Conservation (phyloP, 2,888 invertebrate species). For the Dusona sp. region DNA sequence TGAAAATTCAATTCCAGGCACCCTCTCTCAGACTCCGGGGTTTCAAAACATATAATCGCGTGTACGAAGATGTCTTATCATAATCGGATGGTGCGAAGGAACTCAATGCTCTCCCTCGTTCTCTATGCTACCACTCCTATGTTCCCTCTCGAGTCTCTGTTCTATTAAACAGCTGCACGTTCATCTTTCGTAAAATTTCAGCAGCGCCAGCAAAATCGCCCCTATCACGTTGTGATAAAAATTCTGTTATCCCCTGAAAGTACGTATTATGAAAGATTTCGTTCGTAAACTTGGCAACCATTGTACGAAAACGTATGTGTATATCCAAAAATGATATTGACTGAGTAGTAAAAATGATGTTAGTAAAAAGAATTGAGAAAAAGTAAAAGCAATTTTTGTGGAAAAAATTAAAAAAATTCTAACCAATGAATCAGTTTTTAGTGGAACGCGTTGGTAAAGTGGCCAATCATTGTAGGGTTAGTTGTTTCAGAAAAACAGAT, state of each 20-base stretch:
- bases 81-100: conserved; percentile 67
- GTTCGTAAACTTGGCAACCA: neutral
- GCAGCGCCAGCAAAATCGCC: conserved; percentile 1
- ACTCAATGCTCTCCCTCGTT: conserved; percentile 45
- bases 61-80: conserved; percentile 73
- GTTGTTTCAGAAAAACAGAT: conserved; percentile 43
- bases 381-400: neutral
- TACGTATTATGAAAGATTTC: conserved; percentile 5
- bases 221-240: conserved; percentile 22
- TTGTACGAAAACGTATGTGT: neutral
- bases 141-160: conserved; percentile 20
- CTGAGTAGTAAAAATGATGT: neutral
- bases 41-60: conserved; percentile 68
- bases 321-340: neutral
- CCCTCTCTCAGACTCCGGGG: conserved; percentile 41
- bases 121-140: conserved; percentile 16
- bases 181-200: conserved; percentile 36
- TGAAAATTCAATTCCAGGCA: conserved; percentile 69
- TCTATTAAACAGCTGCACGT: conserved; percentile 33
- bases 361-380: neutral
- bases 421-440: conserved; percentile 25
- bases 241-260: conserved; percentile 38
- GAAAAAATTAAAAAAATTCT: neutral
- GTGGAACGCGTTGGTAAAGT: neutral
- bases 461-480: conserved; percentile 28